Evolutionary conservation across 1,140 invertebrate species (phyloP).

Genomic region (Medauroidea extradentata): DNA sequence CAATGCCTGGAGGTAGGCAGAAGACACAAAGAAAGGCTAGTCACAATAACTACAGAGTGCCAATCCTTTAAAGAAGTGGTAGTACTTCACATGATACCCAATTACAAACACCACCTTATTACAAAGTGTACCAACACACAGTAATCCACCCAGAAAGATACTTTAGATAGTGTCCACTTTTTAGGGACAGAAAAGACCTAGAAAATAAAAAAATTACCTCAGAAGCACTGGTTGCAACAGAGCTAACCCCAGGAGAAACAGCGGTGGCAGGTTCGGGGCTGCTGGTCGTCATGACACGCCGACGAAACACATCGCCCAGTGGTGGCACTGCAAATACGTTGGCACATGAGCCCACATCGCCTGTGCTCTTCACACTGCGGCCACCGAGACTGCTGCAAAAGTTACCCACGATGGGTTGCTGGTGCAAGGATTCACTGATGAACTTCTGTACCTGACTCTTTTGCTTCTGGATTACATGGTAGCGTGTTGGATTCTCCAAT

Average conservation of each 20-base stretch:
- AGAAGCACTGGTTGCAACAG: conserved; percentile 66
- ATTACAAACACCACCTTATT: too few relatives aligned
- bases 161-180: too few relatives aligned
- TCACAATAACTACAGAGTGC: too few relatives aligned
- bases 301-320: too few relatives aligned
- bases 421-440: conserved; percentile 67
- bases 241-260: conserved; percentile 67
- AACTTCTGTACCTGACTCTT: conserved; percentile 83
- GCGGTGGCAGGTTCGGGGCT: conserved; percentile 50
- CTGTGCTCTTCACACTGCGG: conserved; percentile 9
- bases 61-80: too few relatives aligned
- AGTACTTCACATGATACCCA: too few relatives aligned
- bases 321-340: conserved; percentile 17
- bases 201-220: too few relatives aligned
- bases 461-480: conserved; percentile 87
- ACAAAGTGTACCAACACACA: too few relatives aligned
- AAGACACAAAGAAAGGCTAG: too few relatives aligned
- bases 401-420: not conserved
- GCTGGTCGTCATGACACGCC: not conserved
- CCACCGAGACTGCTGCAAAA: conserved; percentile 3
- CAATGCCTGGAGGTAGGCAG: too few relatives aligned
- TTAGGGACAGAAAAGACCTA: too few relatives aligned
- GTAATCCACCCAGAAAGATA: too few relatives aligned
- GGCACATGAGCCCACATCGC: conserved; percentile 41
- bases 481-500: conserved; percentile 85